Evolutionary conservation across 2,113 vertebrate genomes (phyloP).

Genomic region (Probosciger aterrimus): DNA sequence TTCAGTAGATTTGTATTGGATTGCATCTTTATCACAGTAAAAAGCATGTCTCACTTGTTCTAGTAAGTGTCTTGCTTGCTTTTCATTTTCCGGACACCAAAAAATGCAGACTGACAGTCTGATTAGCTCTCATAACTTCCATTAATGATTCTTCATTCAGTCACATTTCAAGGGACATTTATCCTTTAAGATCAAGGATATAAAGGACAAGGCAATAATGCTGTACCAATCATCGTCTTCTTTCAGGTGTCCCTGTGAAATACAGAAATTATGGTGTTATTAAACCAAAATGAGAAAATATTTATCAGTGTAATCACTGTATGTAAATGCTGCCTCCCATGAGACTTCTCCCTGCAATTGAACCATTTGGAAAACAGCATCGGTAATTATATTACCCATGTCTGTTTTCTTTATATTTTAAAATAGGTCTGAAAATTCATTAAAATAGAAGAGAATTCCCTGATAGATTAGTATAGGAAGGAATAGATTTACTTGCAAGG

Average conservation of each 20-base stretch:
- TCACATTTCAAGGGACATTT: constrained; percentile 12
- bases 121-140: constrained; percentile 45
- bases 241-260: not conserved
- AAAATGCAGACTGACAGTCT: constrained; percentile 50
- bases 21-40: constrained; percentile 51
- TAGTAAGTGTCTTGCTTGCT: constrained; percentile 27
- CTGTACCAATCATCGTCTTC: not conserved
- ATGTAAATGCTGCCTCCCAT: not conserved
- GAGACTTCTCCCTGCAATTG: constrained; percentile 22
- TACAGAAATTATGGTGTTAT: constrained; percentile 9
- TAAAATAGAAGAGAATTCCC: not conserved
- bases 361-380: constrained; percentile 3
- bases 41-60: constrained; percentile 51
- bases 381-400: constrained; percentile 34
- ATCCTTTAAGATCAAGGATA: not conserved
- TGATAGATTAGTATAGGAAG: not conserved
- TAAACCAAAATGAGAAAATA: constrained; percentile 26
- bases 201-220: not conserved
- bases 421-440: not conserved
- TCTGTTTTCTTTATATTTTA: constrained; percentile 35
- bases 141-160: constrained; percentile 48
- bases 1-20: constrained; percentile 51
- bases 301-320: constrained; percentile 27
- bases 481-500: not conserved
- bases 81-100: constrained; percentile 24